Conservation (phyloP, 2,888 invertebrate genomes). For the Nemapogon koenigi region DNA sequence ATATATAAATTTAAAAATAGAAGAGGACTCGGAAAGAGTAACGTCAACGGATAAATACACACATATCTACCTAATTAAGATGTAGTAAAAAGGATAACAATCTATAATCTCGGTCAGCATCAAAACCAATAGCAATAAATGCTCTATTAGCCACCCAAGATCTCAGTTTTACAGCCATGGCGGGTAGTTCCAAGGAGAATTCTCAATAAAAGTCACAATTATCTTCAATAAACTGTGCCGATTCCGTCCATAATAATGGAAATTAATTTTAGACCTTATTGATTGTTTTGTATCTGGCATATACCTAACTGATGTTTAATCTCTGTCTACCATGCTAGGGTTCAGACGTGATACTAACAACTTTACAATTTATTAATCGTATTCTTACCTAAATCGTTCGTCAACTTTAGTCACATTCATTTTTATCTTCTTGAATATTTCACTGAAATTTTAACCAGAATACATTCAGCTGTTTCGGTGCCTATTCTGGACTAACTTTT, state of each 20-base stretch:
- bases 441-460: no score
- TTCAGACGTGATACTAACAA: no score
- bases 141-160: conserved; percentile 39
- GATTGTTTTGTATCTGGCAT: background rate
- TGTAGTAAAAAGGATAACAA: conserved; percentile 16
- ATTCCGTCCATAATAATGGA: no score
- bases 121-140: conserved; percentile 46
- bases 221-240: conserved; percentile 51
- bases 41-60: no score
- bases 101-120: conserved; percentile 22
- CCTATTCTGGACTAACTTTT: no score
- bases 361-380: no score
- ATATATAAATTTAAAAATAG: no score
- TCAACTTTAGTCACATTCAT: background rate
- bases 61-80: conserved; percentile 3
- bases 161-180: conserved; percentile 27
- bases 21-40: no score
- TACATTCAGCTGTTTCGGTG: no score
- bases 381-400: background rate
- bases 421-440: no score
- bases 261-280: background rate
- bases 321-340: no score
- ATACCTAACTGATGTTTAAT: no score
- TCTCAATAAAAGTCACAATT: conserved; percentile 51
- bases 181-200: conserved; percentile 23